phyloP scores from a whole-genome alignment of 2,888 invertebrate species.

The Seladonia tumulorum region DNA sequence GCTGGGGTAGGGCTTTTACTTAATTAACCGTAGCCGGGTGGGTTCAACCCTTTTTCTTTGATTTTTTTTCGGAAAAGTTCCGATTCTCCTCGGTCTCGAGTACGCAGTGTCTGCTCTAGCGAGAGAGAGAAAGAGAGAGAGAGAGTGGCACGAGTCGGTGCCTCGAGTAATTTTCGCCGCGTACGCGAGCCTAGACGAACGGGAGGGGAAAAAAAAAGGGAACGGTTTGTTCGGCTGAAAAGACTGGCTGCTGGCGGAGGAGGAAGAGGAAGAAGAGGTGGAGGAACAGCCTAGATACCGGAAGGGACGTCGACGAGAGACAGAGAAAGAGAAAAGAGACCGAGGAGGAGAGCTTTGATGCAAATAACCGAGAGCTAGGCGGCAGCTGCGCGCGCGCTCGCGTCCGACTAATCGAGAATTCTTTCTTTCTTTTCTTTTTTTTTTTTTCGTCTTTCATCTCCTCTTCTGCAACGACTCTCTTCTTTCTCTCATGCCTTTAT shows the following conservation, averaged over 20 bases:
- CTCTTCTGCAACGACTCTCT: background rate
- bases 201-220: constrained; percentile 28
- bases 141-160: constrained; percentile 16
- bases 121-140: background rate
- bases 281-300: constrained; percentile 20
- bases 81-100: background rate
- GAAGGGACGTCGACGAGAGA: constrained; percentile 11
- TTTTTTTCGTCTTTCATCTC: background rate
- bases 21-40: constrained; percentile 31
- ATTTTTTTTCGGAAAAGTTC: constrained; percentile 14
- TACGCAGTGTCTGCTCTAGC: background rate
- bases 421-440: no score
- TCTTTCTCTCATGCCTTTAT: background rate
- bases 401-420: constrained; percentile 51
- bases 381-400: constrained; percentile 37
- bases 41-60: background rate
- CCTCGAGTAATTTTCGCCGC: constrained; percentile 46
- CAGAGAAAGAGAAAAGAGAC: constrained; percentile 8
- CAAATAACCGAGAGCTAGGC: constrained; percentile 45
- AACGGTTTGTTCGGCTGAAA: constrained; percentile 39
- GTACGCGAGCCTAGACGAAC: background rate
- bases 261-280: background rate
- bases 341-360: constrained; percentile 41
- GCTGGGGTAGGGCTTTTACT: constrained; percentile 32
- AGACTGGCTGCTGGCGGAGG: constrained; percentile 19